phyloP scores from a whole-genome alignment of 2,113 vertebrate genomes.

The Alethe diademata region DNA sequence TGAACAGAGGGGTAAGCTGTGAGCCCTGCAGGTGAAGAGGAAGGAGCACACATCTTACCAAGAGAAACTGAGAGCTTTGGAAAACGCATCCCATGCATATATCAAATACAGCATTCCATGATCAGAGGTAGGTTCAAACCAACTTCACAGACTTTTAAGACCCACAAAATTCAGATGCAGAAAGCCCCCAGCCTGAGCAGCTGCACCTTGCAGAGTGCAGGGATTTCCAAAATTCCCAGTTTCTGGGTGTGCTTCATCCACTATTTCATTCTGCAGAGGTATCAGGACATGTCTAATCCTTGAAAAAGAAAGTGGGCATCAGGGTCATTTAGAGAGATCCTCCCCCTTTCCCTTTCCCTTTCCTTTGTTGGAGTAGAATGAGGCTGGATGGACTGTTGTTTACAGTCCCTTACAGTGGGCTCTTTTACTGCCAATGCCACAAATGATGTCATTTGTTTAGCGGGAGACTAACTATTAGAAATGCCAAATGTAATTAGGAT shows the following conservation, averaged over 20 bases:
- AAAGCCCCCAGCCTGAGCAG: neutral
- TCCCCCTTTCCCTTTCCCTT: neutral
- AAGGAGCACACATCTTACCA: neutral
- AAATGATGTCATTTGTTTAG: conserved; percentile 64
- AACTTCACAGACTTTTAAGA: neutral
- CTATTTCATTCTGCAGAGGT: neutral
- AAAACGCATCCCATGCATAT: neutral
- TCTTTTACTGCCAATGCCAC: conserved; percentile 43
- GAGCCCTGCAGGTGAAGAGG: rapidly evolving
- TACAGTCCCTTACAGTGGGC: conserved; percentile 29
- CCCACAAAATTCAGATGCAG: neutral
- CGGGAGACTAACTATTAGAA: neutral
- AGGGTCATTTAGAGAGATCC: neutral
- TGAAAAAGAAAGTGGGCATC: neutral
- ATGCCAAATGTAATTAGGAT: conserved; percentile 62
- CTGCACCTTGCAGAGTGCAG: rapidly evolving
- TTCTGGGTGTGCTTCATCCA: neutral
- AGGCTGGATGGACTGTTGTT: conserved; percentile 29
- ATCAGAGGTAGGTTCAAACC: neutral
- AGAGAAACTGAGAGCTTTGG: neutral
- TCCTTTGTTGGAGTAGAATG: conserved; percentile 8
- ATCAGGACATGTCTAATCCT: neutral
- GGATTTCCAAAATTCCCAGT: neutral
- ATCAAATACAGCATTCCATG: neutral
- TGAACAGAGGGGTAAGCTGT: neutral